Conservation (phyloP, 2,888 invertebrate species). For the Phyllotreta cruciferae region DNA sequence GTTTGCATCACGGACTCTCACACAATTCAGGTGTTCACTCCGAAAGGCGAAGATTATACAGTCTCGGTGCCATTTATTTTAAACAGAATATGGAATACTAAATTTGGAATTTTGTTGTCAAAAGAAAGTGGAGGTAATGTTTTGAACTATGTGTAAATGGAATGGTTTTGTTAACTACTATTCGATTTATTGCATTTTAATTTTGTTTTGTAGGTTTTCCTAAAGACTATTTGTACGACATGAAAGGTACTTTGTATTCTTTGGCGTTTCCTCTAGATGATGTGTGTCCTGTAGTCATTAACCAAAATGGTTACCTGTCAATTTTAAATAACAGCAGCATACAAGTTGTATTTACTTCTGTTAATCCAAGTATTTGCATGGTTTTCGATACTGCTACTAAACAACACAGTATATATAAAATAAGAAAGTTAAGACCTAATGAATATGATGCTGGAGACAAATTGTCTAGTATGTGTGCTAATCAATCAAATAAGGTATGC, state of each 20-base stretch:
- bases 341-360: constrained; percentile 76
- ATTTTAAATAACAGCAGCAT: constrained; percentile 70
- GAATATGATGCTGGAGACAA: constrained; percentile 63
- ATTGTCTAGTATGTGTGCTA: constrained; percentile 42
- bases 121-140: constrained; percentile 63
- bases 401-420: constrained; percentile 82
- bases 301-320: constrained; percentile 67
- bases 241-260: constrained; percentile 83
- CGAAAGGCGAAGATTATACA: constrained; percentile 83
- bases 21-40: constrained; percentile 78
- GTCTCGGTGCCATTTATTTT: constrained; percentile 83
- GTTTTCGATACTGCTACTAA: constrained; percentile 79
- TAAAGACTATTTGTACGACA: constrained; percentile 52
- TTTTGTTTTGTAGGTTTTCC: constrained; percentile 34
- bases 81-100: constrained; percentile 82
- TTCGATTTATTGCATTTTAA: neutral
- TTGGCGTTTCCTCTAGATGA: constrained; percentile 91
- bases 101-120: constrained; percentile 85
- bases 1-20: constrained; percentile 78
- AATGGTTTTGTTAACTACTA: neutral
- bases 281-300: constrained; percentile 81
- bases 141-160: neutral
- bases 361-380: constrained; percentile 81
- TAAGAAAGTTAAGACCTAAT: constrained; percentile 77
- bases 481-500: constrained; percentile 49